phyloP scores from a whole-genome alignment of 2,797 vertebrate species.

The Ctenopoma kingsleyae region DNA sequence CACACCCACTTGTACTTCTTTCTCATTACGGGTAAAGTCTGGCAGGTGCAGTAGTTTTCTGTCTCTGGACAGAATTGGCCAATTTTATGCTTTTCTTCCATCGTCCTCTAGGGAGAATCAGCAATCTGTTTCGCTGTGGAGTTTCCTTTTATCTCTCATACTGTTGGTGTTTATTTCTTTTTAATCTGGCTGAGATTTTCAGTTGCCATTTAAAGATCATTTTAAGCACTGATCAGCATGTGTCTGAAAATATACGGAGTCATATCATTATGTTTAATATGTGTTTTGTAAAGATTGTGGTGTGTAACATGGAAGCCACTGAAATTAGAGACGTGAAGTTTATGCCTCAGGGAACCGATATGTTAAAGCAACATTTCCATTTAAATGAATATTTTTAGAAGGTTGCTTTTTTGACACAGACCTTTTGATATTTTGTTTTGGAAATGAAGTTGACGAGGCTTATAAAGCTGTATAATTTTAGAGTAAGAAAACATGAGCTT shows the following conservation, averaged over 20 bases:
- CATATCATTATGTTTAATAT: background rate
- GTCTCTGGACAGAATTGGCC: conserved; percentile 41
- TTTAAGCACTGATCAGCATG: conserved; percentile 12
- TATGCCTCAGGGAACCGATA: background rate
- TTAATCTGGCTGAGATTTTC: conserved; percentile 19
- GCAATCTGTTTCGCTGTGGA: conserved; percentile 49
- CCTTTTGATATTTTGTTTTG: background rate
- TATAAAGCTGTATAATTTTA: background rate
- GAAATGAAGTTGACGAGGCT: background rate
- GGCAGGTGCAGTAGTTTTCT: conserved; percentile 49
- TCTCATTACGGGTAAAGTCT: conserved; percentile 47
- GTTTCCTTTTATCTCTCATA: conserved; percentile 37
- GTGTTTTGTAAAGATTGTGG: background rate
- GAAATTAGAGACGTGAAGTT: background rate
- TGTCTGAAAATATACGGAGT: conserved; percentile 18
- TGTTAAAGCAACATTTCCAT: background rate
- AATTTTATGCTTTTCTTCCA: conserved; percentile 45
- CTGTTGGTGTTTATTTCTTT: conserved; percentile 2
- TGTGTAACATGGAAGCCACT: background rate
- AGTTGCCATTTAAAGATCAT: conserved; percentile 12
- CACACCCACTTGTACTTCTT: conserved; percentile 32
- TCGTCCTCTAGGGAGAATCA: conserved; percentile 31
- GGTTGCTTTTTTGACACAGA: background rate
- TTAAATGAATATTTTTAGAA: background rate
- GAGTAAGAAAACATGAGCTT: background rate